phyloP scores from a whole-genome alignment of 2,797 vertebrate genomes.

The Aeoliscus strigatus region DNA sequence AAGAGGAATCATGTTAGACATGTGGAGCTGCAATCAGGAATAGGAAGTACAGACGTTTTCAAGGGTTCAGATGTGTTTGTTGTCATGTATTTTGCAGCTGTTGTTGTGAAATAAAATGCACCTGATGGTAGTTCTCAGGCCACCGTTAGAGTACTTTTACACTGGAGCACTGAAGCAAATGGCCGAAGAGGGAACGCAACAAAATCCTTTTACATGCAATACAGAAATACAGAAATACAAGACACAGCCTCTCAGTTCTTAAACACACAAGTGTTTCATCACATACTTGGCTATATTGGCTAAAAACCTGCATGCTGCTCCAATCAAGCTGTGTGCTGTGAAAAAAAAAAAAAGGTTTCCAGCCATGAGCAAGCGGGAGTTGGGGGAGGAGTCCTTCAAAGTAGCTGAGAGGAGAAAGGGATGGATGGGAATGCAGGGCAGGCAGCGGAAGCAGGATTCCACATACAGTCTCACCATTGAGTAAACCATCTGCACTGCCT shows the following conservation, averaged over 20 bases:
- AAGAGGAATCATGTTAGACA: conserved; percentile 44
- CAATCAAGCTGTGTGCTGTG: conserved; percentile 13
- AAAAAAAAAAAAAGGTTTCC: conserved; percentile 30
- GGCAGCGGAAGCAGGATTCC: conserved; percentile 41
- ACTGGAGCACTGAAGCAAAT: conserved; percentile 1
- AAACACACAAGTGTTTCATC: conserved; percentile 20
- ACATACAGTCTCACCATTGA: conserved; percentile 75
- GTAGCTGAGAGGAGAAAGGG: conserved; percentile 7
- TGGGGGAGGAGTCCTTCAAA: conserved; percentile 14
- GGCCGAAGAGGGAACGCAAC: conserved; percentile 10
- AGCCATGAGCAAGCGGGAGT: conserved; percentile 34
- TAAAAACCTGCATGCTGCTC: conserved; percentile 50
- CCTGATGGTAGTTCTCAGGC: conserved; percentile 16
- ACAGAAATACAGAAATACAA: conserved; percentile 17
- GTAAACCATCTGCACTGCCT: conserved; percentile 73
- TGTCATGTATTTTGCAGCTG: conserved; percentile 46
- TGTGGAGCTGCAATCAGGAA: conserved; percentile 42
- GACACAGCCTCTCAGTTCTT: conserved; percentile 8
- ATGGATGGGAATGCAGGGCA: conserved; percentile 19
- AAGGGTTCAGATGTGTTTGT: conserved; percentile 20
- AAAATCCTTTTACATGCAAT: conserved; percentile 46
- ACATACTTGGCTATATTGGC: neutral
- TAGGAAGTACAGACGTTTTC: conserved; percentile 18
- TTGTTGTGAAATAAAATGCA: conserved; percentile 6
- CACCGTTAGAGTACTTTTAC: conserved; percentile 2